Base-by-base conservation (phyloP, 2,113 vertebrate species). In the Crotalus helleri region DNA sequence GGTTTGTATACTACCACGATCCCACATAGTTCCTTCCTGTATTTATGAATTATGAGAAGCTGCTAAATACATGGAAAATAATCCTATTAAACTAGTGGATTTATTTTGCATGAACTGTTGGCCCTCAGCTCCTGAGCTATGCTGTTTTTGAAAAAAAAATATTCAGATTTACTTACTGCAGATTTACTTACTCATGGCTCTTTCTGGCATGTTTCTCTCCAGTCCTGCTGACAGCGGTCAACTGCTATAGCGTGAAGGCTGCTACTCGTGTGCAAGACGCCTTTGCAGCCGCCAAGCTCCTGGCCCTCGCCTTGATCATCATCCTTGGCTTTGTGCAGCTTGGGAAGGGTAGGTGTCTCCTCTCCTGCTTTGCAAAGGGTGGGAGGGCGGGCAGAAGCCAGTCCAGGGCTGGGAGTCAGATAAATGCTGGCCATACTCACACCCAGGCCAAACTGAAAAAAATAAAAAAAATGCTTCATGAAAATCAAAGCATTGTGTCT, bases 201-300 rank as follows among this genome's bases (percentile, higher is more conserved):
- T 86, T 0, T 3, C 51, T 59, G 15, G 26, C 33, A 19, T 46
- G 3, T 91, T 74, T 85, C 91, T 92, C 87, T 95, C 0, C 97
- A 99, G 99, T 99, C 94, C 93, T 99, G 89, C 97, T 99, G 94
- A 99, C 99, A 0, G 98, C 99, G 0, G 97, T 99, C 85, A 99
- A 99, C 97, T 99, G 99, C 95, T 99, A 99, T 98, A 99, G 99
- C 0, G 99, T 99, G 95, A 99, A 98, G 91, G 99, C 99, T 0
- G 99, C 99, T 33, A 99, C 99, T 1, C 98, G 98, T 0, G 99
- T 99, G 6, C 99, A 99, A 97, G 99, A 99, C 3, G 98, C 98
- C 96, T 99, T 99, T 0, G 99, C 99, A 0, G 99, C 98, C 0
- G 99, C 99, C 51, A 99, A 99, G 87, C 98, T 99, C 24, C 96